Evolutionary conservation across 2,888 invertebrate genomes (phyloP).

Genomic region (Drosophila paranaensis): DNA sequence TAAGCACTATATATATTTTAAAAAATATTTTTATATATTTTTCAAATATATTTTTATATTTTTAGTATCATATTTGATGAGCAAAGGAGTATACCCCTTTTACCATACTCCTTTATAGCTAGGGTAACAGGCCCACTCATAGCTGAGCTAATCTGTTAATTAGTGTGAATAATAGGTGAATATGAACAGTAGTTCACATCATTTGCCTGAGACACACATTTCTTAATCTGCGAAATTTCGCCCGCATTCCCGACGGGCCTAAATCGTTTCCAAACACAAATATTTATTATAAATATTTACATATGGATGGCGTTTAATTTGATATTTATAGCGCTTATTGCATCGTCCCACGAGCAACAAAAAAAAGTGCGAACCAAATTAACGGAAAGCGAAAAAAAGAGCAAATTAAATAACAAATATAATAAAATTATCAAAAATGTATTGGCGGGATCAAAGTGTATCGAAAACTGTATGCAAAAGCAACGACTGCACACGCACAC

Average conservation of each 20-base stretch:
- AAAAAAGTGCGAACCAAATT: conserved; percentile 49
- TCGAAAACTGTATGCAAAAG: conserved; percentile 71
- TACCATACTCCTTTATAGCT: too few species aligned
- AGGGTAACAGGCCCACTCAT: conserved; percentile 7
- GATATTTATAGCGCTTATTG: conserved; percentile 81
- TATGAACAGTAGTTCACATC: background rate
- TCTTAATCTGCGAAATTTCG: background rate
- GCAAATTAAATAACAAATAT: conserved; percentile 60
- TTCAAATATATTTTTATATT: too few species aligned
- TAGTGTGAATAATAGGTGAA: conserved; percentile 17
- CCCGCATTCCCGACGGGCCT: background rate
- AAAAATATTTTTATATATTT: too few species aligned
- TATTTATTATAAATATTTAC: conserved; percentile 49
- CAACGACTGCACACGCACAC: conserved; percentile 29
- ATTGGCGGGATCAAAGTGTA: conserved; percentile 82
- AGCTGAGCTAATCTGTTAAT: conserved; percentile 2
- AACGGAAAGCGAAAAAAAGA: conserved; percentile 45
- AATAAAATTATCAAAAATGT: conserved; percentile 80
- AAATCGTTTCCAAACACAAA: conserved; percentile 25
- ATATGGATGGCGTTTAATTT: conserved; percentile 57
- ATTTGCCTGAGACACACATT: background rate
- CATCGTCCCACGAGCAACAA: conserved; percentile 49
- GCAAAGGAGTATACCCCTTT: background rate
- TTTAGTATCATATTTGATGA: background rate
- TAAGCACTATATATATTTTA: too few species aligned